Conservation (phyloP, 2,888 invertebrate genomes). For the Dyspetes luteomarginatus region DNA sequence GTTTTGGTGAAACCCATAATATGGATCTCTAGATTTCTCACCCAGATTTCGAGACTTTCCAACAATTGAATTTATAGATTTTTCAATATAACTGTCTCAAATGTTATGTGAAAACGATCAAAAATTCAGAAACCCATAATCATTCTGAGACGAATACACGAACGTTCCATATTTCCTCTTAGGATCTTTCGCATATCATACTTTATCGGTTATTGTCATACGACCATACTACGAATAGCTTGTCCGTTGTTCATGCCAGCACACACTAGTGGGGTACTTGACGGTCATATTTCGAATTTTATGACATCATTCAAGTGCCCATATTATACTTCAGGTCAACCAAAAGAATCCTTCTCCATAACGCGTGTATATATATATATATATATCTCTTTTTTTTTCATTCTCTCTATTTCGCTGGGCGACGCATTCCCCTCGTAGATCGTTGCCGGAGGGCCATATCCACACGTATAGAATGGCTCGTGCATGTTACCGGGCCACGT, state of each 20-base stretch:
- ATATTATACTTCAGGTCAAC: conserved; percentile 36
- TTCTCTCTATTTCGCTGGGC: neutral
- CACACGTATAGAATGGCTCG: conserved; percentile 16
- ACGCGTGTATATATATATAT: neutral
- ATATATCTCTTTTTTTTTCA: neutral
- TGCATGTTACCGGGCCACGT: conserved; percentile 45
- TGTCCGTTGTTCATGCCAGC: conserved; percentile 20
- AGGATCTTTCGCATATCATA: neutral
- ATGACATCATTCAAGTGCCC: conserved; percentile 58
- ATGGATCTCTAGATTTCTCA: too few species aligned
- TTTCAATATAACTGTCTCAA: neutral
- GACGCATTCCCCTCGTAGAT: conserved; percentile 36
- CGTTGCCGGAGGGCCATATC: conserved; percentile 30
- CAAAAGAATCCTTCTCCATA: conserved; percentile 14
- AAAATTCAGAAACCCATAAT: neutral
- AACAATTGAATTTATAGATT: too few species aligned
- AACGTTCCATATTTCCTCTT: neutral
- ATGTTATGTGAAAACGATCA: neutral
- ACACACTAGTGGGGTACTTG: conserved; percentile 34
- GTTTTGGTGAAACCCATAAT: too few species aligned
- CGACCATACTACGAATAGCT: conserved; percentile 28
- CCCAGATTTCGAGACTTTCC: too few species aligned
- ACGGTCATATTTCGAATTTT: conserved; percentile 63
- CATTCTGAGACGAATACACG: neutral
- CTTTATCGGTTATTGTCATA: conserved; percentile 34